Percentiles rank a stretch among this genome's conserved stretches.
Conservation (phyloP, 1,140 invertebrate genomes). For the Drosophila dunni region DNA sequence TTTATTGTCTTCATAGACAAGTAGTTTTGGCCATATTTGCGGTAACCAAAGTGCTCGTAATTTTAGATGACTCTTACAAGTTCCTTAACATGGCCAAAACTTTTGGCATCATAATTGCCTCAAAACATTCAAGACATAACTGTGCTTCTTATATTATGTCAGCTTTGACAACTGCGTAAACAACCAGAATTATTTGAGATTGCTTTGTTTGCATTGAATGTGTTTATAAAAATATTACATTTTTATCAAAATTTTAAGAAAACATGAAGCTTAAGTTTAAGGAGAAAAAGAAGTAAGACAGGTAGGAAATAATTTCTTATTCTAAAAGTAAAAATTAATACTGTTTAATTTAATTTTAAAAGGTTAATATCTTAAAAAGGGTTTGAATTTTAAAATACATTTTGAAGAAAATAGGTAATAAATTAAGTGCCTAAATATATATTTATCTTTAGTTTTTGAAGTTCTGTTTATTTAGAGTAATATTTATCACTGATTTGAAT, state of each 20-base stretch:
- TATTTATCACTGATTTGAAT: too few species aligned
- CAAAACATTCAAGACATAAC: conserved; percentile 44
- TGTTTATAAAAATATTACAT: conserved; percentile 8
- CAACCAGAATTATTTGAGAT: conserved; percentile 12
- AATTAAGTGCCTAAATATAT: too few species aligned
- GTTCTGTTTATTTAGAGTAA: too few species aligned
- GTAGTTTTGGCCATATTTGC: conserved; percentile 54
- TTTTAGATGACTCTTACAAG: conserved; percentile 23
- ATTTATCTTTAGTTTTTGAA: too few species aligned
- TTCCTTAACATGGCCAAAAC: conserved; percentile 33
- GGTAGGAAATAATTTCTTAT: too few species aligned
- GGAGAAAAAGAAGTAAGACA: too few species aligned
- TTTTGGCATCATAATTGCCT: conserved; percentile 31
- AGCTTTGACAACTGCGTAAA: conserved; percentile 38
- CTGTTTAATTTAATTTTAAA: too few species aligned
- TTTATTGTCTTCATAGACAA: conserved; percentile 44
- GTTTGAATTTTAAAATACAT: too few species aligned
- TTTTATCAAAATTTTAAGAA: not conserved
- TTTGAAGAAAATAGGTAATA: too few species aligned
- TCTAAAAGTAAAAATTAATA: too few species aligned
- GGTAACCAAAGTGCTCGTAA: conserved; percentile 43
- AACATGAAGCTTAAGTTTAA: not conserved
- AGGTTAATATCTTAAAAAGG: too few species aligned
- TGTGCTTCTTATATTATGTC: conserved; percentile 32
- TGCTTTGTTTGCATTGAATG: conserved; percentile 37